A percentile compares a stretch with the other conserved stretches of the same genome.
Conservation (phyloP, 2,888 invertebrate species). For the Parascotia fuliginaria region DNA sequence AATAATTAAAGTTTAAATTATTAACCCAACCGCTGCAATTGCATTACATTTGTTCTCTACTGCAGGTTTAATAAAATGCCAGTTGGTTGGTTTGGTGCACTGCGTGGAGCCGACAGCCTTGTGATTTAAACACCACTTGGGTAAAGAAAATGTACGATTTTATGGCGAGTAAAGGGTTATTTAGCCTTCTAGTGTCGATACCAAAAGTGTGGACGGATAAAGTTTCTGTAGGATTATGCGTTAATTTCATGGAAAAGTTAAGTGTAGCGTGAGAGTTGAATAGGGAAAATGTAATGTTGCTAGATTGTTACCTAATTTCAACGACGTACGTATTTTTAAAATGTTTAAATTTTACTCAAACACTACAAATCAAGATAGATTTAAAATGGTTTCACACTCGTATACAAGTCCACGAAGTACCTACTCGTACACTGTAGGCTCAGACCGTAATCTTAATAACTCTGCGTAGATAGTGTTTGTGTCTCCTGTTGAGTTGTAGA, state of each 20-base stretch:
- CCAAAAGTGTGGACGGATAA: slow-evolving; percentile 18
- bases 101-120: slow-evolving; percentile 44
- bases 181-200: slow-evolving; percentile 41
- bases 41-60: slow-evolving; percentile 39
- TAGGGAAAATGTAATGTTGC: not conserved
- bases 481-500: too few relatives aligned
- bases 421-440: too few relatives aligned
- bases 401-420: too few relatives aligned
- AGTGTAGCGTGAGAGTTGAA: not conserved
- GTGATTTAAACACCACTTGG: slow-evolving; percentile 50
- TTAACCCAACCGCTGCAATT: slow-evolving; percentile 29
- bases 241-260: not conserved
- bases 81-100: slow-evolving; percentile 19
- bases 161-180: slow-evolving; percentile 35
- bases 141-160: slow-evolving; percentile 47
- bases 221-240: slow-evolving; percentile 25
- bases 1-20: slow-evolving; percentile 45
- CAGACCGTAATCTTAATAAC: too few relatives aligned
- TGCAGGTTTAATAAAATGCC: slow-evolving; percentile 50
- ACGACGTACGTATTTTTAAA: too few relatives aligned
- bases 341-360: too few relatives aligned
- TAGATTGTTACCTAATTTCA: not conserved
- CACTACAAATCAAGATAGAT: too few relatives aligned
- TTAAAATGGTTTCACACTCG: too few relatives aligned
- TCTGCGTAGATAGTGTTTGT: too few relatives aligned